phyloP scores from a whole-genome alignment of 2,113 vertebrate genomes.

The Toxotes jaculatrix region DNA sequence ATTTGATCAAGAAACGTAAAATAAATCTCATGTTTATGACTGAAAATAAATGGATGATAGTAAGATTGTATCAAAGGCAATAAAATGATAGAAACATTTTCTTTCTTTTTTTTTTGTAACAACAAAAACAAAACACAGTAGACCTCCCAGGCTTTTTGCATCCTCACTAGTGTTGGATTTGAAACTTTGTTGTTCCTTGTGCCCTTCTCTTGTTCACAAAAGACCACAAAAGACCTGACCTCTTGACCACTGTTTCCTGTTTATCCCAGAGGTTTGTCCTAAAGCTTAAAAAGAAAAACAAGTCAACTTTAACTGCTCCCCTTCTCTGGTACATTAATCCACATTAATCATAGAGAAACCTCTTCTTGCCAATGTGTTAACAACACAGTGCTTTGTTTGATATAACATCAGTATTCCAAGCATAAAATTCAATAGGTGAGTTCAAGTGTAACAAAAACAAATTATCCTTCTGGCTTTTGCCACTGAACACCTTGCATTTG shows the following conservation, averaged over 20 bases:
- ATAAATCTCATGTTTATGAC: too few relatives aligned
- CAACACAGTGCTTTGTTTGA: constrained; percentile 19
- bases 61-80: neutral
- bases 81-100: neutral
- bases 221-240: neutral
- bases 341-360: neutral
- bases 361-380: neutral
- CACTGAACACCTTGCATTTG: constrained; percentile 25
- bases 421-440: constrained; percentile 22
- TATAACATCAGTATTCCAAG: constrained; percentile 32
- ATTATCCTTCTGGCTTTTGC: constrained; percentile 20
- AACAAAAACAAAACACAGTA: neutral
- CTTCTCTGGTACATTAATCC: constrained; percentile 2
- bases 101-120: too few relatives aligned
- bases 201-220: neutral
- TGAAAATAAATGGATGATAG: too few relatives aligned
- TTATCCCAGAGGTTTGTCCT: neutral
- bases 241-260: neutral
- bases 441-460: constrained; percentile 47
- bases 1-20: neutral
- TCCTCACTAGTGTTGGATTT: neutral
- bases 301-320: neutral
- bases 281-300: constrained; percentile 2
- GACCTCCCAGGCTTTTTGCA: neutral
- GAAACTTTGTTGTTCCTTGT: neutral